Evolutionary conservation across 2,113 vertebrate genomes (phyloP).

Genomic region (Lota lota): DNA sequence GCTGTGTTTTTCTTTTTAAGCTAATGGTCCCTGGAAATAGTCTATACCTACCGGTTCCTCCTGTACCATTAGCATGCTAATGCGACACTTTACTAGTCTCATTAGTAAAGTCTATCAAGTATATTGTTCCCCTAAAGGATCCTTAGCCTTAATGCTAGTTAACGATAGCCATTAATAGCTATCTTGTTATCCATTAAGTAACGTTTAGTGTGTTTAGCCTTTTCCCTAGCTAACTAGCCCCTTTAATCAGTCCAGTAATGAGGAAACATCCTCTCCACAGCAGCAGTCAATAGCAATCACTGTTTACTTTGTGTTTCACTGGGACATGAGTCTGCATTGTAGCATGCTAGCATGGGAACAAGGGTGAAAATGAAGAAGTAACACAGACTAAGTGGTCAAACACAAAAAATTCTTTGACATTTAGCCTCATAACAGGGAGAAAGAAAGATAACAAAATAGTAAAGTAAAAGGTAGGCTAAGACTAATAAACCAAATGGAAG

Average conservation of each 20-base stretch:
- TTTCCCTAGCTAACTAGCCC: conserved; percentile 70
- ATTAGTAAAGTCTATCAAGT: conserved; percentile 52
- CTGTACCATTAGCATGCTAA: conserved; percentile 39
- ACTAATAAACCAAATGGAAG: too few relatives aligned
- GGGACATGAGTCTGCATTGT: conserved; percentile 85
- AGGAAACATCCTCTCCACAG: conserved; percentile 95
- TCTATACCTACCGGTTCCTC: conserved; percentile 45
- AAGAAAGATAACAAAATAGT: too few relatives aligned
- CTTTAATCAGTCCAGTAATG: conserved; percentile 98
- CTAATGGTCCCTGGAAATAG: conserved; percentile 43
- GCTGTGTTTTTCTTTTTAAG: too few relatives aligned
- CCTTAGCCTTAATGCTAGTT: conserved; percentile 62
- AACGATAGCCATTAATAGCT: conserved; percentile 62
- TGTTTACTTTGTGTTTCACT: conserved; percentile 97
- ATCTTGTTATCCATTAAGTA: conserved; percentile 67
- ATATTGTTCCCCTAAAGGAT: conserved; percentile 33
- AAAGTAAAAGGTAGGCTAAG: too few relatives aligned
- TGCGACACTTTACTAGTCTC: conserved; percentile 47
- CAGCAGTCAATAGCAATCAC: conserved; percentile 99
- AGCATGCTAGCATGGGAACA: too few relatives aligned
- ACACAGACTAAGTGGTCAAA: too few relatives aligned
- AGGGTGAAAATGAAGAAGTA: too few relatives aligned
- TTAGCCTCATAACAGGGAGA: too few relatives aligned
- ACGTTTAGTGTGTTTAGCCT: conserved; percentile 59
- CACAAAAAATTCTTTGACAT: too few relatives aligned